A percentile compares a stretch with the other conserved stretches of the same genome.
Conservation (phyloP, 2,888 invertebrate species). For the Lydus trimaculatus region DNA sequence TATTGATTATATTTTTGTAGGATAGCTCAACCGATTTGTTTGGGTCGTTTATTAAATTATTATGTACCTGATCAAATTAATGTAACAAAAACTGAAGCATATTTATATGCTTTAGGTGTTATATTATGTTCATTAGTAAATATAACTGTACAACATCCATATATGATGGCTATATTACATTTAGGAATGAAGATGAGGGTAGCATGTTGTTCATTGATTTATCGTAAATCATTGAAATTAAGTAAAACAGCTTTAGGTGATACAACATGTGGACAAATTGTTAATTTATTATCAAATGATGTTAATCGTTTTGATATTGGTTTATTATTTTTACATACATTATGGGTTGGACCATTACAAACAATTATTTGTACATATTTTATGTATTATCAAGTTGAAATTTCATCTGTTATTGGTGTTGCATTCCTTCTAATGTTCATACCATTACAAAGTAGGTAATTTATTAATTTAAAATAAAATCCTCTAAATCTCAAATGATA, state of each 20-base stretch:
- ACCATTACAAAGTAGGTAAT: conserved; percentile 59
- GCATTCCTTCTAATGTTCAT: conserved; percentile 63
- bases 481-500: no score
- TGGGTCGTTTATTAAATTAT: conserved; percentile 70
- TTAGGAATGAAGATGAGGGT: conserved; percentile 88
- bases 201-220: conserved; percentile 84
- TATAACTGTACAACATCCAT: conserved; percentile 75
- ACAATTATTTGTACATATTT: conserved; percentile 78
- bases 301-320: conserved; percentile 89
- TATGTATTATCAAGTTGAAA: conserved; percentile 71
- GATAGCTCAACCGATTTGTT: conserved; percentile 62
- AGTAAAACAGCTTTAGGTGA: conserved; percentile 76
- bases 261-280: conserved; percentile 78
- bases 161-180: conserved; percentile 86
- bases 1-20: conserved; percentile 40
- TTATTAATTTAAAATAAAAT: background rate
- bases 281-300: conserved; percentile 95
- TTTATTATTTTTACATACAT: conserved; percentile 79
- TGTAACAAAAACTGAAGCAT: conserved; percentile 68
- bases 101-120: conserved; percentile 78
- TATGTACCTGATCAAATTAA: conserved; percentile 62
- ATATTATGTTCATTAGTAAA: conserved; percentile 77
- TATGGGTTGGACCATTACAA: conserved; percentile 85
- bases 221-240: conserved; percentile 69
- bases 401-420: conserved; percentile 67